phyloP scores from a whole-genome alignment of 2,113 vertebrate genomes.

The Bombycilla garrulus region DNA sequence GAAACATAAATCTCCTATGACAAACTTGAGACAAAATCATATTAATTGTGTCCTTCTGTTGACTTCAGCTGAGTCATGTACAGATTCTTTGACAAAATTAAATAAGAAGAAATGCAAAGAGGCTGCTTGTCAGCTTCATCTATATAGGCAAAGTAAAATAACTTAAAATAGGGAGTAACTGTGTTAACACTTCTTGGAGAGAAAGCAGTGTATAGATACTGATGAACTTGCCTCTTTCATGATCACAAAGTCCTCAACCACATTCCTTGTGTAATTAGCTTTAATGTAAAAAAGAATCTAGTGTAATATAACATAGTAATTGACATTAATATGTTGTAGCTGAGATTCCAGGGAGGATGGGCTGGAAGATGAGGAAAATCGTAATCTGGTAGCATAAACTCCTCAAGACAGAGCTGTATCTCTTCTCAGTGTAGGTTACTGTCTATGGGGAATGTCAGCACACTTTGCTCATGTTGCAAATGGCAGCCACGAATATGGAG shows the following conservation, averaged over 20 bases:
- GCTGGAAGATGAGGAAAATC: neutral
- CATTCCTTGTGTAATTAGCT: neutral
- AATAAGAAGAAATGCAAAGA: neutral
- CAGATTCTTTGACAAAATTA: neutral
- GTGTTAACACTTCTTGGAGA: neutral
- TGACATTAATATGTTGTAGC: neutral
- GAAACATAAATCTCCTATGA: constrained; percentile 12
- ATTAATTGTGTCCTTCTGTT: neutral
- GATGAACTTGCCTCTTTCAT: neutral
- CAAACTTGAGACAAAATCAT: constrained; percentile 29
- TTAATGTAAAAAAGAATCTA: neutral
- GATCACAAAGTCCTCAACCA: neutral
- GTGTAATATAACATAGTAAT: neutral
- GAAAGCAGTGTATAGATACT: neutral
- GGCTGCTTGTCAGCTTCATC: neutral
- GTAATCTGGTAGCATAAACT: neutral
- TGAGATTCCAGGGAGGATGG: neutral
- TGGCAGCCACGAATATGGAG: neutral
- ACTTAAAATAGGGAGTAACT: neutral
- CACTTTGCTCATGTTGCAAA: neutral
- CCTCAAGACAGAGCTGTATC: neutral
- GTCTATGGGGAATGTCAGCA: neutral
- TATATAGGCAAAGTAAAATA: neutral
- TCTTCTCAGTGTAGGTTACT: neutral
- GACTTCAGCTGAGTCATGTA: neutral